Evolutionary conservation across 2,888 invertebrate species (phyloP), one percentile per base, ranked within the genome.

Genomic region (Drosophila lacicola): DNA sequence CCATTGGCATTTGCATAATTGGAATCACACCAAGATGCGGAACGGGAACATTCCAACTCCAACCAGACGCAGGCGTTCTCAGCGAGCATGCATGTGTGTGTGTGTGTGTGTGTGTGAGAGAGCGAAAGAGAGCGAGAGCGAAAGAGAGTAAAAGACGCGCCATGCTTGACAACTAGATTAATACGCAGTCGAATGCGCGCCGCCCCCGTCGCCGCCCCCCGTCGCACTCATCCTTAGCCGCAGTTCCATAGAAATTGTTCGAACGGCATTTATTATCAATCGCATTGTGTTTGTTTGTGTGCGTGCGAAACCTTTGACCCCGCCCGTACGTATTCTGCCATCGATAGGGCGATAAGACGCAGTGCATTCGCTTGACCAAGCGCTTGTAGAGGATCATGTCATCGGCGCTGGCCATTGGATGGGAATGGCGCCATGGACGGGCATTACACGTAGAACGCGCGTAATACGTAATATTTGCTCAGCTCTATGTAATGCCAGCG

Each of bases 111-210:
- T 9, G 19, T 4, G 46, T n/a, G 36, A n/a, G 45, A 29, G 46
- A 34, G 34, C n/a, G 44, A 19, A 29, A 53, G 41, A 13, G 33
- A 10, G 46, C 21, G 57, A 13, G 49, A 29, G 6, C n/a, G 44
- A n/a, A 45, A 4, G 46, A 39, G 37, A 25, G 19, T 13, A 39
- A 51, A 49, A 54, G 42, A 13, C 58, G 50, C 25, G 36, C 25
- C 46, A 75, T 80, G 71, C 82, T 86, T 82, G 82, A 82, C 82
- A 87, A 82, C 82, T 81, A 87, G 88, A 82, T 82, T 84, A 82
- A 63, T 44, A 69, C 42, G 41, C 60, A 61, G 50, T 36, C 33
- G 39, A 42, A 1, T 5, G n/a, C 5, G 19, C 19, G 4, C n/a
- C 5, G 0, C 4, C 13, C 4, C 13, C 10, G 1, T 5, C 21